Evolutionary conservation across 2,797 vertebrate species (phyloP).

Genomic region (Prionace glauca): DNA sequence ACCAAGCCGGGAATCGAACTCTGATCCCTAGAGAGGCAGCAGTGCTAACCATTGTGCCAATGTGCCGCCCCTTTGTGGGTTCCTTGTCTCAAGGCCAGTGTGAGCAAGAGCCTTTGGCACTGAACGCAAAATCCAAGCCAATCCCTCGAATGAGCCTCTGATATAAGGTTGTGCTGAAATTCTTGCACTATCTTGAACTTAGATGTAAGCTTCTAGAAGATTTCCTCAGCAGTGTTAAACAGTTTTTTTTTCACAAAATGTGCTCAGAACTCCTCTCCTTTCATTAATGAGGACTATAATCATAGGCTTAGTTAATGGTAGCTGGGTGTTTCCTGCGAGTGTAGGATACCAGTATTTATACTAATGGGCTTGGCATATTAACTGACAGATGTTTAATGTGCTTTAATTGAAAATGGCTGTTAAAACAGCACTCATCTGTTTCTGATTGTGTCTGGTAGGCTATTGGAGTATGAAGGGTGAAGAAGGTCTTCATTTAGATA

Average conservation of each 20-base stretch:
- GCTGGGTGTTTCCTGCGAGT: conserved; percentile 30
- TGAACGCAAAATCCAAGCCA: neutral
- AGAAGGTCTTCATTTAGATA: conserved; percentile 38
- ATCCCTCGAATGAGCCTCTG: neutral
- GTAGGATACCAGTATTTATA: conserved; percentile 29
- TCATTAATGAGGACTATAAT: conserved; percentile 38
- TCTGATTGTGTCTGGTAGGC: conserved; percentile 37
- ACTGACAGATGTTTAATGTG: conserved; percentile 39
- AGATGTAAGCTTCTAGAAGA: neutral
- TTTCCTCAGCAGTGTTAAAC: neutral
- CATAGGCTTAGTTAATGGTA: conserved; percentile 35
- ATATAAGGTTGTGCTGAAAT: neutral
- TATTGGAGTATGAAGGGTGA: conserved; percentile 38
- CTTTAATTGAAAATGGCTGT: conserved; percentile 39
- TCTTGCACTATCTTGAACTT: neutral
- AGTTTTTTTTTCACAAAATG: neutral
- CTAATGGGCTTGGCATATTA: conserved; percentile 37
- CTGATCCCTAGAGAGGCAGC: too few species aligned
- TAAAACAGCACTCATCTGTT: conserved; percentile 39
- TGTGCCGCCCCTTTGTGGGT: neutral
- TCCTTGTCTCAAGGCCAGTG: neutral
- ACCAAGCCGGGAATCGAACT: too few species aligned
- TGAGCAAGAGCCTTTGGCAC: neutral
- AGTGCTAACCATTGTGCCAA: too few species aligned
- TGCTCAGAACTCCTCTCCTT: neutral